Evolutionary conservation across 1,140 invertebrate species (phyloP).

Genomic region (Cherax destructor): DNA sequence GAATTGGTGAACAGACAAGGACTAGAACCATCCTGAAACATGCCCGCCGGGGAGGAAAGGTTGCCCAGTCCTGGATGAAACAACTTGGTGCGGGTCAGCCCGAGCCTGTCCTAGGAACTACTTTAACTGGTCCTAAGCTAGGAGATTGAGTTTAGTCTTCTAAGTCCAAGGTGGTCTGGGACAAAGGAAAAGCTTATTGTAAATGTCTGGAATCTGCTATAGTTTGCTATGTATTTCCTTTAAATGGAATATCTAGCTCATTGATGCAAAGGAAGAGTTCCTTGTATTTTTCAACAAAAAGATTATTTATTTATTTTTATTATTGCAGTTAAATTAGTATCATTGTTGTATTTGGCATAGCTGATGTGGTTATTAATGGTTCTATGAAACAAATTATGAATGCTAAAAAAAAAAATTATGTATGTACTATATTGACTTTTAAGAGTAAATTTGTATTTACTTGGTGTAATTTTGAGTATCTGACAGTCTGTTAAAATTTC

Average conservation of each 20-base stretch:
- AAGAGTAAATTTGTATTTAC: not conserved
- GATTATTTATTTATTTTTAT: not conserved
- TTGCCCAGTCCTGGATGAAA: constrained; percentile 89
- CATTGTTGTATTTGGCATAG: not conserved
- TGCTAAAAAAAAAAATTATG: not conserved
- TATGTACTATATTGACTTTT: not conserved
- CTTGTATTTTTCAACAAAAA: not conserved
- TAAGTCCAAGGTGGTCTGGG: not conserved
- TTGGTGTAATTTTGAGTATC: not conserved
- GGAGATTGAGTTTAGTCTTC: not conserved
- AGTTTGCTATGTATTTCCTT: not conserved
- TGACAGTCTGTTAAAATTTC: not conserved
- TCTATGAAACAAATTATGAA: not conserved
- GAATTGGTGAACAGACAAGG: constrained; percentile 89
- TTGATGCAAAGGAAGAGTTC: not conserved
- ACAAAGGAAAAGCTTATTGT: not conserved
- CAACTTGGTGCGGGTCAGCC: constrained; percentile 89
- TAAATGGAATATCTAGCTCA: not conserved
- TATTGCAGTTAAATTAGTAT: not conserved
- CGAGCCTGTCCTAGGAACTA: constrained; percentile 81
- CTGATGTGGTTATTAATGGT: not conserved
- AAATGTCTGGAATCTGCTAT: not conserved
- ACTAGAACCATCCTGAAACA: constrained; percentile 85
- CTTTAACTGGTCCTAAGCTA: constrained; percentile 77
- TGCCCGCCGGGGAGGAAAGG: constrained; percentile 83